Conservation (phyloP, 2,888 invertebrate genomes). For the Eilema griseolum region DNA sequence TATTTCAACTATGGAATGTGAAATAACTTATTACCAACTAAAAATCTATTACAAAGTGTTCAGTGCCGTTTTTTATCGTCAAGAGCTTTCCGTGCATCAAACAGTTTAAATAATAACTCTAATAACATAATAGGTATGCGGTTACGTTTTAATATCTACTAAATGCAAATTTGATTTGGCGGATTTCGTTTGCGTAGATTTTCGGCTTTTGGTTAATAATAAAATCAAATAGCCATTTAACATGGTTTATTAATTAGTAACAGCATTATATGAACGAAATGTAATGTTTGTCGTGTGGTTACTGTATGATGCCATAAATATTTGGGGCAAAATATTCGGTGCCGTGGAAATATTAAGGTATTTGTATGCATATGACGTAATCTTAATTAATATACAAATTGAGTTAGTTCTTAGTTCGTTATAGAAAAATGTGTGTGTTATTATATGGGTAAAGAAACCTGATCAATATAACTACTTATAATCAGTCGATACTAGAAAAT, state of each 20-base stretch:
- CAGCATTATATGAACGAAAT: constrained; percentile 32
- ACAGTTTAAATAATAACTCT: constrained; percentile 43
- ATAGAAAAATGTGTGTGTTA: neutral
- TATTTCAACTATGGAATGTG: neutral
- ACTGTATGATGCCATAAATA: constrained; percentile 27
- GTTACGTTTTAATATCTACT: constrained; percentile 54
- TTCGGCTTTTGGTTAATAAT: constrained; percentile 57
- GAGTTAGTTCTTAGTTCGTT: neutral
- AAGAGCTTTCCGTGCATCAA: constrained; percentile 25
- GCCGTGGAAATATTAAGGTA: constrained; percentile 19
- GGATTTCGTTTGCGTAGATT: constrained; percentile 55
- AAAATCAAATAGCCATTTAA: constrained; percentile 56
- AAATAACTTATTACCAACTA: neutral
- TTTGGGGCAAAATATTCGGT: constrained; percentile 21
- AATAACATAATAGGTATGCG: constrained; percentile 45
- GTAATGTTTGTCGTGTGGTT: constrained; percentile 26
- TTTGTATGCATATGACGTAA: constrained; percentile 16
- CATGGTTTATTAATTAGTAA: constrained; percentile 51
- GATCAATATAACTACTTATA: too few relatives aligned
- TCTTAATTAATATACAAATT: constrained; percentile 14
- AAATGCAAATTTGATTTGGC: constrained; percentile 58
- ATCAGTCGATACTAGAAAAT: neutral
- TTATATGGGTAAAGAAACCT: neutral
- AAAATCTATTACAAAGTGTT: constrained; percentile 3
- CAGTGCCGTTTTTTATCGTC: neutral